Conservation (phyloP, 1,140 invertebrate genomes). For the Aphis craccivora region DNA sequence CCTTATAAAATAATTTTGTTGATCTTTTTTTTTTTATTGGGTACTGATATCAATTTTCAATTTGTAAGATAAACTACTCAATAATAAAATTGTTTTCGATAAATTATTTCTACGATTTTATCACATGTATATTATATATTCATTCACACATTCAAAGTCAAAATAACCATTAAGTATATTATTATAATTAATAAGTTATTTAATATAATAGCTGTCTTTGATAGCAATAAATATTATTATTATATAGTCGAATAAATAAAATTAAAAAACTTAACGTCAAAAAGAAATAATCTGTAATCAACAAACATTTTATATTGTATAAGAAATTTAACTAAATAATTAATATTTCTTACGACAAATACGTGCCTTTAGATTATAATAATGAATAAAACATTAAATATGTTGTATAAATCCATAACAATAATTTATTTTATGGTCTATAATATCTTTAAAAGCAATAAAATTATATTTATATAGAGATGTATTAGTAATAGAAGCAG, state of each 20-base stretch:
- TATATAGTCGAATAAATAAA: background rate
- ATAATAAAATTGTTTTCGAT: background rate
- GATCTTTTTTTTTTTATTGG: background rate
- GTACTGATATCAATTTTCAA: background rate
- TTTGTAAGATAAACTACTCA: background rate
- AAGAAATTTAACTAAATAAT: background rate
- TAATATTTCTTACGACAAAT: background rate
- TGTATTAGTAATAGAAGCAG: background rate
- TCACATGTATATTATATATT: background rate
- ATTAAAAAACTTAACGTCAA: background rate
- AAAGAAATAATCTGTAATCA: background rate
- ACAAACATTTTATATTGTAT: background rate
- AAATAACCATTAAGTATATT: background rate
- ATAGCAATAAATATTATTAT: background rate
- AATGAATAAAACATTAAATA: background rate
- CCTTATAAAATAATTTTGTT: background rate
- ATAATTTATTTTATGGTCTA: background rate
- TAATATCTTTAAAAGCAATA: background rate
- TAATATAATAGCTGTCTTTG: background rate
- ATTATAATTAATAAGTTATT: background rate
- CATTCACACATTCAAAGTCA: background rate
- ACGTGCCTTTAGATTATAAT: too few relatives aligned
- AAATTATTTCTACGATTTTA: background rate
- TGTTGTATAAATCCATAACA: background rate
- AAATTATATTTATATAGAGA: background rate